Percentiles rank a stretch among this genome's conserved stretches.
Conservation (phyloP, 2,113 vertebrate species). For the Triplophysa dalaica region DNA sequence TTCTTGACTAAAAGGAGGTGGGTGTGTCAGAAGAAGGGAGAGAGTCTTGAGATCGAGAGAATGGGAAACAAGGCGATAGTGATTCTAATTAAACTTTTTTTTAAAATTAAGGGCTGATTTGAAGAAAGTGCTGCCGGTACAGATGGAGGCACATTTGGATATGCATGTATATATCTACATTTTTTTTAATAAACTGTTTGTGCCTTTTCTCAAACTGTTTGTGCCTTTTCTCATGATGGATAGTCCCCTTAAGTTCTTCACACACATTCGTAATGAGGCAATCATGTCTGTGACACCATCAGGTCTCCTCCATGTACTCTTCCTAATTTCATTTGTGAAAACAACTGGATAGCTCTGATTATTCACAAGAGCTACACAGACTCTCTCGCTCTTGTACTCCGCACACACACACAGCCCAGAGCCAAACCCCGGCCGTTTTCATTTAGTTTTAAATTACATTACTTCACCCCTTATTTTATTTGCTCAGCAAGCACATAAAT, state of each 20-base stretch:
- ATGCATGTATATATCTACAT: constrained; percentile 32
- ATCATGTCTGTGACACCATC: constrained; percentile 53
- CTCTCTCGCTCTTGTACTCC: constrained; percentile 42
- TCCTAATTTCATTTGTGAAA: constrained; percentile 57
- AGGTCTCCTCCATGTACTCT: constrained; percentile 53
- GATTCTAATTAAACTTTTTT: neutral
- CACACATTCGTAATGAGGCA: constrained; percentile 56
- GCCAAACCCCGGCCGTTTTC: constrained; percentile 59
- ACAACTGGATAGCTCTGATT: constrained; percentile 56
- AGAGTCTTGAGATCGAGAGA: neutral
- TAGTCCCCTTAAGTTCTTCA: constrained; percentile 38
- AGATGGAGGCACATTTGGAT: constrained; percentile 20
- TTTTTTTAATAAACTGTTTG: constrained; percentile 33
- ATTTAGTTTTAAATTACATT: constrained; percentile 61
- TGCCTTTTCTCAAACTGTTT: constrained; percentile 5
- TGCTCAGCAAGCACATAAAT: constrained; percentile 52
- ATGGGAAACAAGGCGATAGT: neutral
- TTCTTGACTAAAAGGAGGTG: constrained; percentile 55
- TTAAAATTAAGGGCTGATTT: constrained; percentile 8
- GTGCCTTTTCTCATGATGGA: constrained; percentile 14
- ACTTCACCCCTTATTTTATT: constrained; percentile 63
- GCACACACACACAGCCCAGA: constrained; percentile 53
- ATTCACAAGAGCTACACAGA: constrained; percentile 56
- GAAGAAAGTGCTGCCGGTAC: neutral
- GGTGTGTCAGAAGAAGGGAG: constrained; percentile 31